Evolutionary conservation across 2,888 invertebrate species (phyloP), one percentile per base, ranked within the genome.

Genomic region (Smittia aterrima): DNA sequence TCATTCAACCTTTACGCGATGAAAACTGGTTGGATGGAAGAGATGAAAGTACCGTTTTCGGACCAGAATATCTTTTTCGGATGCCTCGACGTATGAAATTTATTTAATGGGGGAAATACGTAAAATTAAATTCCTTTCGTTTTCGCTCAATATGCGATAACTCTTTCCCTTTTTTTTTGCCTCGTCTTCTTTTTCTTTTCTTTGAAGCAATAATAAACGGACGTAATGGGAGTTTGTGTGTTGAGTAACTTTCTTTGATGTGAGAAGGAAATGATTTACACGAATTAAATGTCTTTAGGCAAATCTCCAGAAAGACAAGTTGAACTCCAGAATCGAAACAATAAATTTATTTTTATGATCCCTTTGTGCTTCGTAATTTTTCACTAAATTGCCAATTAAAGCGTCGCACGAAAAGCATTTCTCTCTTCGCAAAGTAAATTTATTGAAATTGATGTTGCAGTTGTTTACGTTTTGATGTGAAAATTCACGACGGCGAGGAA

Each of bases 61-160:
- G 38, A 24, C 72, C 53, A 72, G 72, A 72, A 72, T 72, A 72
- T 72, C 72, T 70, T 71, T 71, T 71, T 64, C 25, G n/a, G 64
- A 27, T 64, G 25, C 20, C 20, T n/a, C 40, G 40, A 66, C 25
- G 66, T 32, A 40, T 40, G 16, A 18, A 24, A 20, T 40, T 16
- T 20, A 38, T 40, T 20, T 40, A 66, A 18, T 66, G 38, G 72
- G 70, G 71, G 72, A 72, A 62, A 62, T 40, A 72, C 72, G 58
- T 20, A 9, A 58, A 32, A 62, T 72, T 38, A 62, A 62, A 72
- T 62, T 72, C 72, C 62, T 72, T 62, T 66, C 66, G 66, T 66
- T 66, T 66, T 66, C 66, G 27, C 27, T 64, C 64, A 27, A 64
- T 27, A 64, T 64, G 27, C 27, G 40, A 66, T 66, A 66, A 66